A percentile compares a stretch with the other conserved stretches of the same genome.
These are phyloP conservation scores for Sebastolobus alascanus DNA, from an alignment of 2,797 vertebrate species.

Conservation along the genomic window DNA sequence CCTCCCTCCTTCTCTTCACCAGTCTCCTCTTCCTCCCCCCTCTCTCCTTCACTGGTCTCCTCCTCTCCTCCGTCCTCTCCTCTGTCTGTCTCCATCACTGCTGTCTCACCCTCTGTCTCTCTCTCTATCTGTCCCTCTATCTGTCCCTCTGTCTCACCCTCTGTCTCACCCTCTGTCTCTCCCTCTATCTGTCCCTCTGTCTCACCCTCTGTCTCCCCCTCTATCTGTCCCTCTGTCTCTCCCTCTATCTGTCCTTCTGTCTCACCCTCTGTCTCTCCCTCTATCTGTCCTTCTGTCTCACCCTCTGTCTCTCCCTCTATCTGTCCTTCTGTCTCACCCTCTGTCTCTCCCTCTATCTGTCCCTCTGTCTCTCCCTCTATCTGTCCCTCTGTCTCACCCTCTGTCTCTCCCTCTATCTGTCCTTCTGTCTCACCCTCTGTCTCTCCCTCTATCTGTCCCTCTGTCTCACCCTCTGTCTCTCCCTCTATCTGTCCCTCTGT, in stretches of 20 bases:
- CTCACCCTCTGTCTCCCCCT: accelerated
- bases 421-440: background rate
- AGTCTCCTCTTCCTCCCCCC: no score
- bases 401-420: accelerated
- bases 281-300: background rate
- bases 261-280: background rate
- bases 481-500: background rate
- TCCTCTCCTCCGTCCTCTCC: background rate
- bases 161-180: background rate
- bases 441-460: background rate
- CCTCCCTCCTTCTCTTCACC: background rate
- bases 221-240: background rate
- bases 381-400: background rate
- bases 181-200: background rate
- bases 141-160: no score
- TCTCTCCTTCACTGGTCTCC: background rate
- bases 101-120: background rate
- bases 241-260: background rate
- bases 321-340: no score
- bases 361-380: background rate
- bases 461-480: no score
- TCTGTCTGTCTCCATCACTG: background rate
- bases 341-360: no score
- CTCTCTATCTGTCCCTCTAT: background rate
- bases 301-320: background rate